phyloP scores from a whole-genome alignment of 2,113 vertebrate species.

The Halcyon malimbica region DNA sequence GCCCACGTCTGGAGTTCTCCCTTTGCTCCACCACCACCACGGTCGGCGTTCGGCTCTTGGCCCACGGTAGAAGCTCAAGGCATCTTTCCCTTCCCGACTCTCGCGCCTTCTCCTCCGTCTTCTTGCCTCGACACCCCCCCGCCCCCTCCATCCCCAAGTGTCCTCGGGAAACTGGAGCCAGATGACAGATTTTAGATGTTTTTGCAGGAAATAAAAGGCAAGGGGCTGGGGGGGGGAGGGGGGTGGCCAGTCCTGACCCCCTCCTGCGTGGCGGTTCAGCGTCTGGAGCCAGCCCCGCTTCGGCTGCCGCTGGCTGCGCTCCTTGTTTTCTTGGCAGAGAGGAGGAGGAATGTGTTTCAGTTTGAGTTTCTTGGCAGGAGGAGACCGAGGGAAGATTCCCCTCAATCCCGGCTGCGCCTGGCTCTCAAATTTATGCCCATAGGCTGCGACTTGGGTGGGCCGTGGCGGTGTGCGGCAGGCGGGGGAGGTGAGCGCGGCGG shows the following conservation, averaged over 20 bases:
- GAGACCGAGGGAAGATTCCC: conserved; percentile 54
- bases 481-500: conserved; percentile 44
- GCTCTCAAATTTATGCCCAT: conserved; percentile 73
- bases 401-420: conserved; percentile 58
- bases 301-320: conserved; percentile 45
- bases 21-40: not conserved
- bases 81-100: not conserved
- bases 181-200: conserved; percentile 30
- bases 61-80: rapidly evolving
- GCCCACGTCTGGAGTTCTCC: not conserved
- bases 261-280: not conserved
- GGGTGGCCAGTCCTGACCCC: conserved; percentile 20
- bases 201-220: conserved; percentile 51
- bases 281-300: conserved; percentile 24
- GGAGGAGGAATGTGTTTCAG: conserved; percentile 70
- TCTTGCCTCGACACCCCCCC: not conserved
- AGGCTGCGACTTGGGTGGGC: conserved; percentile 74
- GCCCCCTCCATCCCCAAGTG: not conserved
- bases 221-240: not conserved
- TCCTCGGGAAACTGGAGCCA: conserved; percentile 55
- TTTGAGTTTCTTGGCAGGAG: conserved; percentile 74
- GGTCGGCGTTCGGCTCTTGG: rapidly evolving
- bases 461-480: conserved; percentile 39
- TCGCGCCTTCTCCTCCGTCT: not conserved
- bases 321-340: conserved; percentile 67